Evolutionary conservation across 92 coral and sea anemone genomes (phyloP).

Genomic region (Zoanthus gigantus): DNA sequence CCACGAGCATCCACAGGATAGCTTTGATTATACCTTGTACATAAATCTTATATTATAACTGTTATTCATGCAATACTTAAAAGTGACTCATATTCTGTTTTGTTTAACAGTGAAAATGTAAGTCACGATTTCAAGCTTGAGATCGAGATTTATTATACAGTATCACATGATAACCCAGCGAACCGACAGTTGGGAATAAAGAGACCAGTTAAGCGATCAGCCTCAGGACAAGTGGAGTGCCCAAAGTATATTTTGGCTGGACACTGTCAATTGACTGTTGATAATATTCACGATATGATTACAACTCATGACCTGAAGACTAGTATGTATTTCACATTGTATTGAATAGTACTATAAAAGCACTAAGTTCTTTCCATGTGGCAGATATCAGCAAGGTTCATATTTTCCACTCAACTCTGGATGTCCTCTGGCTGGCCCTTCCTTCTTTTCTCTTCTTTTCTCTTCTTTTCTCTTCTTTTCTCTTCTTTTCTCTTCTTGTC

Average conservation of each 20-base stretch:
- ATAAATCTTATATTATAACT: no score
- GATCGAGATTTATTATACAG: conserved; percentile 96
- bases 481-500: no score
- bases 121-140: conserved; percentile 95
- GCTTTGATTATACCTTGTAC: no score
- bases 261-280: conserved; percentile 89
- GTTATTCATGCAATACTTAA: not conserved
- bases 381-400: no score
- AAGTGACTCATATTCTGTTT: not conserved
- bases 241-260: conserved; percentile 95
- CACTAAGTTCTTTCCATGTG: no score
- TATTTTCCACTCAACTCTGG: no score
- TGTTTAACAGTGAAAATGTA: conserved; percentile 83
- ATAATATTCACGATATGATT: conserved; percentile 83
- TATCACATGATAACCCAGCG: conserved; percentile 88
- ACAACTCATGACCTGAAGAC: conserved; percentile 94
- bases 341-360: no score
- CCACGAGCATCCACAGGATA: no score
- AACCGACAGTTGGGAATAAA: conserved; percentile 74
- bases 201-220: conserved; percentile 73
- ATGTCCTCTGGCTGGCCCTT: no score
- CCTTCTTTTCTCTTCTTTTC: no score
- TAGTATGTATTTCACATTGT: conserved; percentile 53
- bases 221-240: conserved; percentile 73
- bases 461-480: no score